phyloP scores from a whole-genome alignment of 2,888 invertebrate genomes.

The Barypeithes pellucidus region DNA sequence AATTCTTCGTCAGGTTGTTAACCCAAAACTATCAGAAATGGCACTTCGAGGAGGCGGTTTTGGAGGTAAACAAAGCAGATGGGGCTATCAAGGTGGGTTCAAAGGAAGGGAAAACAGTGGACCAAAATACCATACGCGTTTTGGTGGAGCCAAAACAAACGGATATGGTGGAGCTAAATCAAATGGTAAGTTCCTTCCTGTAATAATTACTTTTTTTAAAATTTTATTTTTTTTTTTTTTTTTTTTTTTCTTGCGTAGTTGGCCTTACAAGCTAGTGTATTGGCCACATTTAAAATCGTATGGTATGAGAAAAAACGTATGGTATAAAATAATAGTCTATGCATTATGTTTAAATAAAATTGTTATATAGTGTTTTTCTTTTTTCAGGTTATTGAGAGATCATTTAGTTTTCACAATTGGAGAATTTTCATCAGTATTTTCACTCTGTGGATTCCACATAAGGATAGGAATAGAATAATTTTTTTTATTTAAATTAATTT shows the following conservation, averaged over 20 bases:
- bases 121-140: slow-evolving; percentile 61
- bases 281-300: no score
- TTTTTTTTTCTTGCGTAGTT: no score
- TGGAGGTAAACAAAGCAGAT: slow-evolving; percentile 69
- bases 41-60: slow-evolving; percentile 78
- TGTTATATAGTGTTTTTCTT: slow-evolving; percentile 23
- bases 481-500: slow-evolving; percentile 19
- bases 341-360: no score
- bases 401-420: slow-evolving; percentile 19
- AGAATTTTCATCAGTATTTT: slow-evolving; percentile 37
- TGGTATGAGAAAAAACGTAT: no score
- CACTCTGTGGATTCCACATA: slow-evolving; percentile 40
- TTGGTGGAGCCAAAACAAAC: slow-evolving; percentile 43
- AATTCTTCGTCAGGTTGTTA: slow-evolving; percentile 78
- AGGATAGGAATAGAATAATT: slow-evolving; percentile 29
- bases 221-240: slow-evolving; percentile 9
- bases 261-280: no score
- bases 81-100: slow-evolving; percentile 67
- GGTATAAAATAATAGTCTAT: no score
- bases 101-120: slow-evolving; percentile 54
- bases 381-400: slow-evolving; percentile 51
- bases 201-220: not conserved
- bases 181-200: slow-evolving; percentile 19
- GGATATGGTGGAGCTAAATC: slow-evolving; percentile 34
- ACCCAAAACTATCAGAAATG: slow-evolving; percentile 88